Base-by-base conservation (phyloP, 2,888 invertebrate species). In the Pharmacophagus antenor region DNA sequence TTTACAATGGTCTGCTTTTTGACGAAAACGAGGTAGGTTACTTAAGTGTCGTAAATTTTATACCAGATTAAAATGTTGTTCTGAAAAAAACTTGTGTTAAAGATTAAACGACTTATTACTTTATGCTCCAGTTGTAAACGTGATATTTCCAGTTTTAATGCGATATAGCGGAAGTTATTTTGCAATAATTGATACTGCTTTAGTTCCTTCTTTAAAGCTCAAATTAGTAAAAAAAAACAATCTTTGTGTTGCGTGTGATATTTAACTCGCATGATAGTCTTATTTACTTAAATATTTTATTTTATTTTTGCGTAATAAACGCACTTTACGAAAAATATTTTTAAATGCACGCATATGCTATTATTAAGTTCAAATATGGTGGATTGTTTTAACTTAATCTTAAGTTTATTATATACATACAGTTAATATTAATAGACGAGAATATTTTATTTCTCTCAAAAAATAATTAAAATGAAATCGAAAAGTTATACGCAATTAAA, bases 111-210 rank as follows among this genome's bases (percentile, higher is more conserved):
- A 50, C 59, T 55, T n/a, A 55, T 60, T 50, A 46, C 22, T 55
- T 55, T 55, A 60, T 55, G 59, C 55, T 60, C 59, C 59, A 60
- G 59, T 60, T 59, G 49, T 37, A 59, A 55, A 46, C 50, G 23
- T 48, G 59, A 55, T 55, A 55, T 54, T 60, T 59, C 54, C 54
- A 55, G 55, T 60, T 55, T 60, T 55, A 55, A 55, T 50, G 20
- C 31, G 17, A 27, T 60, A 60, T 51, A 49, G 59, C 59, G 50
- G 55, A 60, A 55, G 55, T 60, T 55, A 55, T 60, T 55, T 60
- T 55, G 55, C 55, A 59, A 59, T 53, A 49, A 59, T 54, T 47
- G 58, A 25, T 27, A 15, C 31, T 27, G 12, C 27, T 54, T 58
- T 27, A 54, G 49, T 59, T 59, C 42, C 49, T 59, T 53, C 55